A percentile compares a stretch with the other conserved stretches of the same genome.
Evolutionary conservation across 2,888 invertebrate genomes (phyloP).

Genomic region (Blera fallax): DNA sequence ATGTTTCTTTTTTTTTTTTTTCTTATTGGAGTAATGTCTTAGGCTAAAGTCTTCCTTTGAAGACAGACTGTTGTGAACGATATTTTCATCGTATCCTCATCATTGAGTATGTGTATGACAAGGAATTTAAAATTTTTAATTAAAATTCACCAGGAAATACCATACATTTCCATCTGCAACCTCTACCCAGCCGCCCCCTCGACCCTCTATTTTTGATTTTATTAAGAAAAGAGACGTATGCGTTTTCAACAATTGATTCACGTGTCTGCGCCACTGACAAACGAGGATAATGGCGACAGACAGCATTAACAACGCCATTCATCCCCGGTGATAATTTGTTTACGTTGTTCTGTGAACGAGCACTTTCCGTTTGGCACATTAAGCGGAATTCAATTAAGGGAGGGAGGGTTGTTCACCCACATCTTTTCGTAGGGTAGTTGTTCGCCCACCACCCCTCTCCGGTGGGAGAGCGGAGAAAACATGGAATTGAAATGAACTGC

Average conservation of each 20-base stretch:
- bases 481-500: constrained; percentile 73
- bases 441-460: not conserved
- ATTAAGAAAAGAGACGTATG: not conserved
- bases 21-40: no score
- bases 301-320: constrained; percentile 21
- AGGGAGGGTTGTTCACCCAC: not conserved
- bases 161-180: not conserved
- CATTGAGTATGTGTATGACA: not conserved
- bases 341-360: constrained; percentile 37
- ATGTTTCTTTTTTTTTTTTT: no score
- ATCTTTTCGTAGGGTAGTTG: no score
- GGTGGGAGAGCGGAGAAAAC: constrained; percentile 20
- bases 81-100: not conserved
- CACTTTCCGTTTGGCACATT: constrained; percentile 22
- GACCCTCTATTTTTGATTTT: constrained; percentile 1
- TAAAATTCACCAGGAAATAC: constrained; percentile 26
- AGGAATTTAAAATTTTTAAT: constrained; percentile 36
- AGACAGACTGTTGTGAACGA: not conserved
- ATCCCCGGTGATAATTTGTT: constrained; percentile 47
- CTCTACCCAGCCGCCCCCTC: not conserved
- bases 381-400: constrained; percentile 40
- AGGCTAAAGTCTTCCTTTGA: not conserved
- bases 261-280: constrained; percentile 3
- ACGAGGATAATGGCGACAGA: constrained; percentile 18
- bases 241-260: constrained; percentile 27